These are phyloP conservation scores for Nephrotoma flavescens DNA, from an alignment of 2,888 invertebrate genomes.

Conservation along the genomic window DNA sequence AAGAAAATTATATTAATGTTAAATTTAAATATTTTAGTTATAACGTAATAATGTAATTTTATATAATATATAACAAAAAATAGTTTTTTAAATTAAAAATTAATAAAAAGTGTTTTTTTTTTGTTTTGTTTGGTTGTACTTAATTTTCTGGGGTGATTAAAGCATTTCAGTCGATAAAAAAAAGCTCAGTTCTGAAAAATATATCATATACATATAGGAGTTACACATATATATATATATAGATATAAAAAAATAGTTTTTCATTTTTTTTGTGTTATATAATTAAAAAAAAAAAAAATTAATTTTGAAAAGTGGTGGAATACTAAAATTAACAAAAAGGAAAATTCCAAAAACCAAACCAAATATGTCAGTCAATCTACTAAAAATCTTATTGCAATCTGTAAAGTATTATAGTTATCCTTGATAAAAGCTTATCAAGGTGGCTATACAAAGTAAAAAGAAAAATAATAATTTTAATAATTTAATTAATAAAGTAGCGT, in stretches of 20 bases:
- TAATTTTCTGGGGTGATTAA: not conserved
- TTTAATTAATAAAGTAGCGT: not conserved
- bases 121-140: not conserved
- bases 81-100: not conserved
- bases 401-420: not conserved
- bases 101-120: not conserved
- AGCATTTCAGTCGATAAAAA: not conserved
- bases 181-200: not conserved
- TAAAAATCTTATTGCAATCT: not conserved
- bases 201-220: not conserved
- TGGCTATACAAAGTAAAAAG: not conserved
- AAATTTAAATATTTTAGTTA: not conserved
- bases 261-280: not conserved
- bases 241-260: not conserved
- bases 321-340: not conserved
- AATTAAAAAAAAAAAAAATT: not conserved
- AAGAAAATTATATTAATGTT: not conserved
- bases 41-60: not conserved
- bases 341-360: not conserved
- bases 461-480: not conserved
- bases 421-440: not conserved
- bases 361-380: not conserved
- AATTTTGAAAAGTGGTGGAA: not conserved
- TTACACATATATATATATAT: not conserved
- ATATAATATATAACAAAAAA: not conserved